These are phyloP conservation scores for Eufriesea mexicana DNA, from an alignment of 1,140 invertebrate genomes.

Conservation along the genomic window DNA sequence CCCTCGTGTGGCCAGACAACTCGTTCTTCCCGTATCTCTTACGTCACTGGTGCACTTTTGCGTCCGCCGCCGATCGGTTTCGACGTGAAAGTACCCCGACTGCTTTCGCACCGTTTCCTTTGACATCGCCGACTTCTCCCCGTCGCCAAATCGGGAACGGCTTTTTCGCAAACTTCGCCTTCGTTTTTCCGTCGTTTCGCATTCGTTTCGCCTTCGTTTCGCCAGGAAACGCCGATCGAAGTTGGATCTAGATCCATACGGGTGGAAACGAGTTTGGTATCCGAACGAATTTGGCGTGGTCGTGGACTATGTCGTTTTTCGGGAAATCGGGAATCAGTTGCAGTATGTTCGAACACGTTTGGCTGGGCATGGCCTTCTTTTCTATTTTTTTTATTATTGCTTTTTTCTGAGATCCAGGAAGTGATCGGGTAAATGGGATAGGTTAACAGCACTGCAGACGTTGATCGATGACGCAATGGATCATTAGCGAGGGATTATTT, in stretches of 20 bases:
- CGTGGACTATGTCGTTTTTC: no score
- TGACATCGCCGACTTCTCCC: slow-evolving; percentile 15
- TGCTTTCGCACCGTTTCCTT: slow-evolving; percentile 41
- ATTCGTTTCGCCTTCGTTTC: background rate
- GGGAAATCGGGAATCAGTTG: no score
- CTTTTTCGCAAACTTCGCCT: background rate
- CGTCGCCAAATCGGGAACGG: background rate
- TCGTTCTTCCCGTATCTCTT: slow-evolving; percentile 42
- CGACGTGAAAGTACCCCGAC: slow-evolving; percentile 34
- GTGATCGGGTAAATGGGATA: background rate
- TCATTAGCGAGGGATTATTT: background rate
- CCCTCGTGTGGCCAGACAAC: slow-evolving; percentile 24
- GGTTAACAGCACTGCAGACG: background rate
- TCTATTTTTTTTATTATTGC: background rate
- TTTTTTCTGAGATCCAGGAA: background rate
- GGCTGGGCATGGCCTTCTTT: background rate
- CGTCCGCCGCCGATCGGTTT: slow-evolving; percentile 12
- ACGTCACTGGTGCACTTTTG: slow-evolving; percentile 51
- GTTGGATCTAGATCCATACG: no score
- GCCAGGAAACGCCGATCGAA: no score
- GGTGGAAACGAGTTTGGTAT: background rate
- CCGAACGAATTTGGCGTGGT: background rate
- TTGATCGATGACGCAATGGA: background rate
- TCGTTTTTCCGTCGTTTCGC: background rate
- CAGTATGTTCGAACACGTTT: no score